Evolutionary conservation across 2,797 vertebrate genomes (phyloP).

Genomic region (Leptodactylus fallax): DNA sequence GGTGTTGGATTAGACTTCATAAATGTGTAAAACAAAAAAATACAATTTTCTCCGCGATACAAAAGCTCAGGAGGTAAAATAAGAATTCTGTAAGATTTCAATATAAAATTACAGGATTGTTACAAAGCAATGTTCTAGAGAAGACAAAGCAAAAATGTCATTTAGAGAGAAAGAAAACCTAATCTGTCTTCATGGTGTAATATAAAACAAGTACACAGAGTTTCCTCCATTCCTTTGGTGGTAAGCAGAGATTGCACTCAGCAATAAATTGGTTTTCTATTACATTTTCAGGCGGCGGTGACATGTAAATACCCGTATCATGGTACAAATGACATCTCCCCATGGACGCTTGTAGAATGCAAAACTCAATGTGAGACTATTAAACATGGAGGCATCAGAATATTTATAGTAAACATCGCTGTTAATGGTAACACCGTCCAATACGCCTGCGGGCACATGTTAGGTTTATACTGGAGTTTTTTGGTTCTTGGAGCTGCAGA

Average conservation of each 20-base stretch:
- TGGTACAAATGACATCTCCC: neutral
- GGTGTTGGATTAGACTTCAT: neutral
- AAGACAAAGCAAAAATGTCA: neutral
- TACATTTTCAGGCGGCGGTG: slow-evolving; percentile 6
- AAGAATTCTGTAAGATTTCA: neutral
- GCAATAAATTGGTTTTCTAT: slow-evolving; percentile 42
- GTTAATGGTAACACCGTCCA: too few species aligned
- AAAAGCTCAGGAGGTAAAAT: neutral
- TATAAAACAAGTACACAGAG: slow-evolving; percentile 2
- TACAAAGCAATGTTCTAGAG: slow-evolving; percentile 1
- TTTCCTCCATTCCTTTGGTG: neutral
- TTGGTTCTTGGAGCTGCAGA: too few species aligned
- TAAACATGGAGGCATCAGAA: too few species aligned
- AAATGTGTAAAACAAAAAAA: neutral
- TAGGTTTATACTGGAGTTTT: too few species aligned
- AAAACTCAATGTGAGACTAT: neutral
- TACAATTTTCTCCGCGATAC: neutral
- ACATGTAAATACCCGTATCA: slow-evolving; percentile 25
- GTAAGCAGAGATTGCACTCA: neutral
- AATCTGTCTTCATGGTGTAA: neutral
- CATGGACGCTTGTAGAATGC: neutral
- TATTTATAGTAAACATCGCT: too few species aligned
- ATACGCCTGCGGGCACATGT: too few species aligned
- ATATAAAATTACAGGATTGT: neutral
- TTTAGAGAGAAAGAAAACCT: neutral